These are phyloP conservation scores for Nasonia vitripennis DNA, from an alignment of 1,140 invertebrate species.

Conservation along the genomic window DNA sequence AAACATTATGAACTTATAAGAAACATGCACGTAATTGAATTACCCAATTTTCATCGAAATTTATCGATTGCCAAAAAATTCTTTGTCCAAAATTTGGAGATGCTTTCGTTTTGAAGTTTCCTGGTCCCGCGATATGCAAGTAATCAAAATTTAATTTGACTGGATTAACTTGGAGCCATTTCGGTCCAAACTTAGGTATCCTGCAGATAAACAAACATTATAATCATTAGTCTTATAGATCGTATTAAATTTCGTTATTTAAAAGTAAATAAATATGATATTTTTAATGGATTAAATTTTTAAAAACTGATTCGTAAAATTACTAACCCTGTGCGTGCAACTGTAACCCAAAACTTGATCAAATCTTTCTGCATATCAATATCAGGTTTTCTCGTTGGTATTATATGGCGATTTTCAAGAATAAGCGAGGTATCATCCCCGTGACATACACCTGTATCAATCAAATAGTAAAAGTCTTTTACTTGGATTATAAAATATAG, in stretches of 20 bases:
- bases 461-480: not conserved
- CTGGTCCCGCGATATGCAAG: slow-evolving; percentile 9
- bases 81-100: not conserved
- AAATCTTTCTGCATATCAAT: slow-evolving; percentile 14
- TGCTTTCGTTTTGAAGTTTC: not conserved
- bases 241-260: not conserved
- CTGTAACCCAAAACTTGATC: slow-evolving; percentile 12
- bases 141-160: not conserved
- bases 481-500: not conserved
- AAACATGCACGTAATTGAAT: not conserved
- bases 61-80: slow-evolving; percentile 3
- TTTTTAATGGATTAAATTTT: not conserved
- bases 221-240: not conserved
- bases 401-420: not conserved
- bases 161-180: not conserved
- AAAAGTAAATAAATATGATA: not conserved
- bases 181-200: slow-evolving; percentile 8
- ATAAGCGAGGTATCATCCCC: slow-evolving; percentile 5
- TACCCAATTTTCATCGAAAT: slow-evolving; percentile 3
- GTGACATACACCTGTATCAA: slow-evolving; percentile 9
- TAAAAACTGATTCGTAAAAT: not conserved
- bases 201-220: not conserved
- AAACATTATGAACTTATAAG: too few species aligned
- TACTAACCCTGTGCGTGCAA: slow-evolving; percentile 7
- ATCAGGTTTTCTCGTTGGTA: slow-evolving; percentile 6